Percentiles rank a stretch among this genome's conserved stretches.
Conservation (phyloP, 1,140 invertebrate genomes). For the Scaptomyza graminum region DNA sequence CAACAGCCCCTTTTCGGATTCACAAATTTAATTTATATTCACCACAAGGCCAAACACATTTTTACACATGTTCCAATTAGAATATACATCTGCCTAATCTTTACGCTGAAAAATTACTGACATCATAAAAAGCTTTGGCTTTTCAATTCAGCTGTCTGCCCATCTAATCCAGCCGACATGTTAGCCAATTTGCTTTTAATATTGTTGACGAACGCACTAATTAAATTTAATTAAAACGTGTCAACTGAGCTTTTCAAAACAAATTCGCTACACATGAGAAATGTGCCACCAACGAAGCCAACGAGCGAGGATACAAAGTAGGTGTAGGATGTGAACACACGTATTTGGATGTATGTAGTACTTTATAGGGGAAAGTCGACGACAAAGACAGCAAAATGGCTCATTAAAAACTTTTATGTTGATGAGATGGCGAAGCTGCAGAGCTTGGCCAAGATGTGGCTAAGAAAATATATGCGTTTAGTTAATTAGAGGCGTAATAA, state of each 20-base stretch:
- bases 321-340: conserved; percentile 15
- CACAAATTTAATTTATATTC: background rate
- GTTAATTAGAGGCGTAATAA: conserved; percentile 75
- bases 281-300: conserved; percentile 6
- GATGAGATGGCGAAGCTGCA: conserved; percentile 65
- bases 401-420: conserved; percentile 82
- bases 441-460: conserved; percentile 56
- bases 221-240: conserved; percentile 83
- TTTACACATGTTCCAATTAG: conserved; percentile 62
- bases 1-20: background rate
- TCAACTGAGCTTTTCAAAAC: conserved; percentile 80
- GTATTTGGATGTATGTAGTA: background rate
- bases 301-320: conserved; percentile 1
- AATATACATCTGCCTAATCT: conserved; percentile 5
- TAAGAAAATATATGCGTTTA: conserved; percentile 63
- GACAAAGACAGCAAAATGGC: conserved; percentile 68
- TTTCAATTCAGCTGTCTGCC: conserved; percentile 20
- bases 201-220: conserved; percentile 61
- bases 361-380: conserved; percentile 1
- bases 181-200: conserved; percentile 42
- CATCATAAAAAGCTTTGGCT: conserved; percentile 34
- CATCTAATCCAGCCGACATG: conserved; percentile 37
- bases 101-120: conserved; percentile 51
- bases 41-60: conserved; percentile 6
- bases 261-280: conserved; percentile 67